Conservation (phyloP, 1,140 invertebrate species). For the Trinorchestia longiramus region DNA sequence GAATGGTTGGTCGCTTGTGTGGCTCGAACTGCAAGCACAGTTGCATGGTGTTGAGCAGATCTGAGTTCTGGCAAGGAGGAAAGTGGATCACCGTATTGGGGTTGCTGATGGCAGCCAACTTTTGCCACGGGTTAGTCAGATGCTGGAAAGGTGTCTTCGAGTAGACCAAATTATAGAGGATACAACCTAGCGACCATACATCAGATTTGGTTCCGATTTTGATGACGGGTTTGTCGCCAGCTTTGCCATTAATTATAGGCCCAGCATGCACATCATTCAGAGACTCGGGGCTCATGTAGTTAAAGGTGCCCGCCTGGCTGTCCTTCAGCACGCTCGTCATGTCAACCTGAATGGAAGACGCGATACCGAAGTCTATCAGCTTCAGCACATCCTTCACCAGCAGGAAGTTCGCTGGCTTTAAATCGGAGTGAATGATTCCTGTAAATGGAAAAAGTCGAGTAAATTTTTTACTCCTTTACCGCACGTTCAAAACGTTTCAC, state of each 20-base stretch:
- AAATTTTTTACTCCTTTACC: background rate
- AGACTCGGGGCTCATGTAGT: conserved; percentile 97
- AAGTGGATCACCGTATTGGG: conserved; percentile 82
- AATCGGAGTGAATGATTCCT: conserved; percentile 95
- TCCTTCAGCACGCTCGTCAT: conserved; percentile 90
- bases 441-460: conserved; percentile 68
- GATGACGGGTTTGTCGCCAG: conserved; percentile 62
- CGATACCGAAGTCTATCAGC: conserved; percentile 98
- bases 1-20: conserved; percentile 79
- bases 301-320: conserved; percentile 86
- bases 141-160: conserved; percentile 91
- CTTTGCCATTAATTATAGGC: conserved; percentile 34
- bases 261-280: conserved; percentile 73
- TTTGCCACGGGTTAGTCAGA: conserved; percentile 78
- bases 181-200: conserved; percentile 98
- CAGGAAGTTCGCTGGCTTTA: conserved; percentile 98
- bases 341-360: conserved; percentile 88
- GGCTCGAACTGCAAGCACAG: conserved; percentile 81
- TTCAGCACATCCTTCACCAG: conserved; percentile 88
- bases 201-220: conserved; percentile 94
- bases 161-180: conserved; percentile 93
- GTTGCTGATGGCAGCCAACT: conserved; percentile 87
- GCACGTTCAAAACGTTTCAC: background rate
- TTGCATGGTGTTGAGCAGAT: conserved; percentile 76
- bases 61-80: conserved; percentile 72